These are phyloP conservation scores for Schizopygopsis pylzovi DNA, from an alignment of 2,797 vertebrate genomes.

Conservation along the genomic window DNA sequence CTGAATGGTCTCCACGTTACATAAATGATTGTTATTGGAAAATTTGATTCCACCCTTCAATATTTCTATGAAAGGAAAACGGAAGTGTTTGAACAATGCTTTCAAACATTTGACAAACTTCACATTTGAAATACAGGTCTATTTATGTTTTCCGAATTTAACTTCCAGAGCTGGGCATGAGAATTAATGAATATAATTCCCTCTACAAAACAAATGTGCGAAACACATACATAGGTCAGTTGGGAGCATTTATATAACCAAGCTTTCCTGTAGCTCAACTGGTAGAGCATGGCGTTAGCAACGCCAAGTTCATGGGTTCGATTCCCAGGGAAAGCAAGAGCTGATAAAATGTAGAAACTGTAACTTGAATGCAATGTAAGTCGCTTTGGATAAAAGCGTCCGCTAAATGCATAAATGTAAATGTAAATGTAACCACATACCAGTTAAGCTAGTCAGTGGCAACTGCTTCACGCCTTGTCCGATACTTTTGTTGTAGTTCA, in stretches of 20 bases:
- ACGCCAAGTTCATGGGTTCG: too few relatives aligned
- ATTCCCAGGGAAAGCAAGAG: too few relatives aligned
- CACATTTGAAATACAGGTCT: neutral
- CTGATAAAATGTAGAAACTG: too few relatives aligned
- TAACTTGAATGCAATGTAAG: too few relatives aligned
- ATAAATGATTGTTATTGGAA: constrained; percentile 79
- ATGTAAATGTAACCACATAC: too few relatives aligned
- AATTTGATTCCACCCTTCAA: constrained; percentile 89
- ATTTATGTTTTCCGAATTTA: constrained; percentile 2
- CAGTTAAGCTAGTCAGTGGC: constrained; percentile 86
- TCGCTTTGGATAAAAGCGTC: too few relatives aligned
- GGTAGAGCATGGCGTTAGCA: too few relatives aligned
- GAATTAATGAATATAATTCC: neutral
- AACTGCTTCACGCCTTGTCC: constrained; percentile 76
- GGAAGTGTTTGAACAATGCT: neutral
- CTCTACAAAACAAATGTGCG: neutral
- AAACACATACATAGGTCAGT: neutral
- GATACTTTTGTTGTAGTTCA: constrained; percentile 77
- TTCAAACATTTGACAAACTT: neutral
- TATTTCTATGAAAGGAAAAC: constrained; percentile 83
- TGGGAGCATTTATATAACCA: neutral
- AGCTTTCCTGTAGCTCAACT: too few relatives aligned
- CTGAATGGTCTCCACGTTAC: constrained; percentile 87
- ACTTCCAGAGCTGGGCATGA: neutral
- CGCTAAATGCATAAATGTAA: too few relatives aligned